Conservation (phyloP, 2,797 vertebrate species). For the Scarus forsteni region DNA sequence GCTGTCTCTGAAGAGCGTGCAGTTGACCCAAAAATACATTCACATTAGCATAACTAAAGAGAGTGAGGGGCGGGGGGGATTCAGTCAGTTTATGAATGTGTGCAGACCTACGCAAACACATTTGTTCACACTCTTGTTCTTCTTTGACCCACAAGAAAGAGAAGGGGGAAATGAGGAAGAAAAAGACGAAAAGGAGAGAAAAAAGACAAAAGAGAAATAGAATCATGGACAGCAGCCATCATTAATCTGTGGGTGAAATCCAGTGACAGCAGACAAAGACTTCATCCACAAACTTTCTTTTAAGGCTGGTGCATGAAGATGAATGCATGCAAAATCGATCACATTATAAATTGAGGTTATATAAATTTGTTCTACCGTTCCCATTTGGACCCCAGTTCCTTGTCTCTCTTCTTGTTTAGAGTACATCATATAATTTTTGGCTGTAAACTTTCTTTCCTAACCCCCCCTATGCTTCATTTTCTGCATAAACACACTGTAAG, state of each 20-base stretch:
- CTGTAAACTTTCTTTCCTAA: too few relatives aligned
- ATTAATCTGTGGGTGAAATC: conserved; percentile 11
- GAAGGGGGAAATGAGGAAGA: background rate
- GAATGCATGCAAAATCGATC: background rate
- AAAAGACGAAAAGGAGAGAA: conserved; percentile 7
- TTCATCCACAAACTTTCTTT: background rate
- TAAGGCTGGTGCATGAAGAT: background rate
- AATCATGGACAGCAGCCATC: conserved; percentile 11
- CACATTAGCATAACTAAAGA: conserved; percentile 86
- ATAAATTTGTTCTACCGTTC: too few relatives aligned
- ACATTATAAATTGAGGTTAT: background rate
- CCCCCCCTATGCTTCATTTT: too few relatives aligned
- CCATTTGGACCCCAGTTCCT: too few relatives aligned
- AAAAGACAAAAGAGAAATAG: conserved; percentile 12
- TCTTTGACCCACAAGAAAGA: conserved; percentile 43
- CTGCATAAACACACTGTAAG: too few relatives aligned
- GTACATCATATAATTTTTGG: too few relatives aligned
- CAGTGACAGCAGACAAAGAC: background rate
- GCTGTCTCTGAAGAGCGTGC: conserved; percentile 77
- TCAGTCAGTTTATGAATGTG: conserved; percentile 28
- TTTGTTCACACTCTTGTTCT: conserved; percentile 51
- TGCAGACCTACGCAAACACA: conserved; percentile 40
- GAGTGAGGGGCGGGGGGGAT: conserved; percentile 29
- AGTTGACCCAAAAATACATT: conserved; percentile 88
- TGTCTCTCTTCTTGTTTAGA: too few relatives aligned